Percentiles rank a stretch among this genome's conserved stretches.
Evolutionary conservation across 2,797 vertebrate genomes (phyloP).

Genomic region (Heliangelus exortis): DNA sequence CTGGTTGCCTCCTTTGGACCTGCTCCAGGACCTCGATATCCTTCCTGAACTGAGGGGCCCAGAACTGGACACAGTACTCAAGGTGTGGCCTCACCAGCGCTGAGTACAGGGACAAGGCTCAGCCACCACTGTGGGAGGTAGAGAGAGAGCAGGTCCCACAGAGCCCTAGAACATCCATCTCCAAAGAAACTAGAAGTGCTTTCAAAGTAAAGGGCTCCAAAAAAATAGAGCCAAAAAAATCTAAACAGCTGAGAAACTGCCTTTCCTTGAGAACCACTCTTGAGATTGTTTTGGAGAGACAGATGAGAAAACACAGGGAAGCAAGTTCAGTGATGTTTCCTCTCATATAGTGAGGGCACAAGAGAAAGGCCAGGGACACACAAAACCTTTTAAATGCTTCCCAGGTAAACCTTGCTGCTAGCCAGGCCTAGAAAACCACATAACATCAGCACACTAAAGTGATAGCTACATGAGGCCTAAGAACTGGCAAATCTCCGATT

Average conservation of each 20-base stretch:
- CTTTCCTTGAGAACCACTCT: not conserved
- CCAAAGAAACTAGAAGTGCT: not conserved
- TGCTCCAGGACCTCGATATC: too few relatives aligned
- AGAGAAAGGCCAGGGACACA: not conserved
- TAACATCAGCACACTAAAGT: not conserved
- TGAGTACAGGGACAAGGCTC: too few relatives aligned
- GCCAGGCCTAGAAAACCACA: not conserved
- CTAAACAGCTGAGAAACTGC: not conserved
- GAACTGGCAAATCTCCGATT: not conserved
- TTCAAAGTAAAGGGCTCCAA: not conserved
- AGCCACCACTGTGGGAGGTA: accelerated
- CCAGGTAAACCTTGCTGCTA: not conserved
- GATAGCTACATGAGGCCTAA: not conserved
- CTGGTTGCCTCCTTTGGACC: too few relatives aligned
- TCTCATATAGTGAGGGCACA: accelerated
- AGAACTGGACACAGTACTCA: too few relatives aligned
- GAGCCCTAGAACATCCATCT: accelerated
- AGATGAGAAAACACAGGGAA: not conserved
- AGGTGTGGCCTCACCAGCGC: too few relatives aligned
- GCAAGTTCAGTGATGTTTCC: not conserved
- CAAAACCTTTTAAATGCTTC: not conserved
- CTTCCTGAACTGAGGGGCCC: too few relatives aligned
- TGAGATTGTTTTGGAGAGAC: not conserved
- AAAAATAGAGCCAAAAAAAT: not conserved
- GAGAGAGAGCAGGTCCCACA: not conserved